Evolutionary conservation across 2,797 vertebrate species (phyloP).

Genomic region (Xenopus petersii): DNA sequence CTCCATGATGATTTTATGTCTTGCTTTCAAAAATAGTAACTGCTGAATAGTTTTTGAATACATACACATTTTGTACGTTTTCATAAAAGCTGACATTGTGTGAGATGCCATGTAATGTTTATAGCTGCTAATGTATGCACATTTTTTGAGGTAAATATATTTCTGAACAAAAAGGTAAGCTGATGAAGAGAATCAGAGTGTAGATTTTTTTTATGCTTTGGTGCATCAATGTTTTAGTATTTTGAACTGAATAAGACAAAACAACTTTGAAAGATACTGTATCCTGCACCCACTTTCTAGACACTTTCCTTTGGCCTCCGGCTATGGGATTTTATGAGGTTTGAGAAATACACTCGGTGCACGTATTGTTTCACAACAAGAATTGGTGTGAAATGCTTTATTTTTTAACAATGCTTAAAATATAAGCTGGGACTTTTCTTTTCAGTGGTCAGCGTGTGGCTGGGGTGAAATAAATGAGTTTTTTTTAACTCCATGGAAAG

Average conservation of each 20-base stretch:
- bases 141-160: constrained; percentile 91
- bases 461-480: constrained; percentile 82
- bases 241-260: constrained; percentile 76
- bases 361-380: constrained; percentile 88
- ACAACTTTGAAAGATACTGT: constrained; percentile 67
- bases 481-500: constrained; percentile 85
- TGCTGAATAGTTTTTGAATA: constrained; percentile 93
- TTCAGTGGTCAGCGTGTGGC: constrained; percentile 79
- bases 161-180: constrained; percentile 87
- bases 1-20: constrained; percentile 84
- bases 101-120: constrained; percentile 88
- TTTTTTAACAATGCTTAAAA: constrained; percentile 91
- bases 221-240: constrained; percentile 84
- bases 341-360: constrained; percentile 77
- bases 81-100: constrained; percentile 96
- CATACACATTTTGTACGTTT: constrained; percentile 98
- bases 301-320: constrained; percentile 74
- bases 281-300: constrained; percentile 70
- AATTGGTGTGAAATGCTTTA: constrained; percentile 87
- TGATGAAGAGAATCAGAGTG: constrained; percentile 77
- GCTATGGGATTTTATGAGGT: constrained; percentile 74
- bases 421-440: constrained; percentile 79
- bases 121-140: constrained; percentile 96
- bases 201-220: constrained; percentile 84
- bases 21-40: constrained; percentile 85